Base-by-base conservation (phyloP, 1,140 invertebrate species). In the Bathynomus jamesi region DNA sequence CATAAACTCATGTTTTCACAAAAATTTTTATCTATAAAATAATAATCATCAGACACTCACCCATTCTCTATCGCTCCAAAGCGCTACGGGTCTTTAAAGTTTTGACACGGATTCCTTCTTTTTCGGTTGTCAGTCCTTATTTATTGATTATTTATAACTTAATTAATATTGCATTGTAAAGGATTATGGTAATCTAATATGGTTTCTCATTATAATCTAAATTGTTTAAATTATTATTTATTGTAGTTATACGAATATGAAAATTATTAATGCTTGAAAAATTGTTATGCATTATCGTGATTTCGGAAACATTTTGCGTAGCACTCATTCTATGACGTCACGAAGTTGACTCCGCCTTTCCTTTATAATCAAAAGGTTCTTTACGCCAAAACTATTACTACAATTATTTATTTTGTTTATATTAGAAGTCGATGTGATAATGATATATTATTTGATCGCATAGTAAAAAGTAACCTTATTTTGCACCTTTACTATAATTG, bases 11-110 rank as follows among this genome's bases (percentile, higher is more conserved):
- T 71, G 73, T 75, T 75, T 75, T 75, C 69, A 69, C 69, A 71
- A 66, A 75, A 70, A 75, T 75, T 75, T 75, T 75, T 75, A 75
- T 75, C 73, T 71, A 69, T 75, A 75, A 75, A 75, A 75, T 75
- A 75, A 75, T 75, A 75, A 75, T 75, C 73, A 75, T 71, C 64
- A 75, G 69, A 75, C 73, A 75, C 73, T 75, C 73, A 75, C 73
- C 73, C 73, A 75, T 75, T 69, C 73, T 75, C 73, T 75, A 75
- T 71, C 73, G 69, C 71, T 71, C 69, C 73, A 75, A 69, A 69
- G 69, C 40, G 73, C 73, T 75, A 75, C 73, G 73, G 73, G 73
- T 69, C 31, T 53, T 53, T 53, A 53, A 53, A 53, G 40, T 53
- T 53, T 53, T 53, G 40, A 53, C 40, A 53, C 40, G 40, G 40